Evolutionary conservation across 1,140 invertebrate genomes (phyloP), one percentile per base, ranked within the genome.

Genomic region (Euura saliciscinereae): DNA sequence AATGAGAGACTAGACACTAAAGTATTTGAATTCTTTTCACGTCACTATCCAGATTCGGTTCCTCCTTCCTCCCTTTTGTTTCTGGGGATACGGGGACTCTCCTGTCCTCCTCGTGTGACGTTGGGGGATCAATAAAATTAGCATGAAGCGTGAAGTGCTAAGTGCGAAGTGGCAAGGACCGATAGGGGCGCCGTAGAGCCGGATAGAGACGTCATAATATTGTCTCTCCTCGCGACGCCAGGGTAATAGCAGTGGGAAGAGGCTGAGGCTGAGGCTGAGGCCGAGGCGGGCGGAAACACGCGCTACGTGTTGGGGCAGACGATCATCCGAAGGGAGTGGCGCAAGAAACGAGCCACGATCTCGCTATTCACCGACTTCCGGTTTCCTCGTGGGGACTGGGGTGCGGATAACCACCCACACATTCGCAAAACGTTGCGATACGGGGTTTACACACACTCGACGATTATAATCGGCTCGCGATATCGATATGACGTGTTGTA

Each of bases 121-220:
- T 28, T 28, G 28, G 28, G 28, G 28, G 82, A 79, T 84, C 82
- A 79, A 85, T 84, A 77, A 83, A 83, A 85, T 85, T 85, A 85
- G 83, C 83, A 85, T 83, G 79, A 78, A 79, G 74, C 77, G 78
- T 78, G 77, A 82, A 79, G 73, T 79, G 75, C 7, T 44, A 44
- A 67, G 43, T 42, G 66, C 70, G 65, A 66, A 70, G 69, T 46
- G 67, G 67, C 51, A 46, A 72, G 64, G 65, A 65, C 11, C 10
- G 72, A 4, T n/a, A 45, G 43, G 68, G 65, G 46, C 74, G 78
- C 78, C 75, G 78, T 76, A 66, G 68, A 59, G 65, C 65, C 79
- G 79, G 77, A 84, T 80, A 78, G 78, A 85, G 83, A 85, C 80
- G 83, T 85, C 83, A 85, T 81, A 82, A 82, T 84, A 85, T 85